Base-by-base conservation (phyloP, 2,888 invertebrate genomes). In the Eilema sororculum region DNA sequence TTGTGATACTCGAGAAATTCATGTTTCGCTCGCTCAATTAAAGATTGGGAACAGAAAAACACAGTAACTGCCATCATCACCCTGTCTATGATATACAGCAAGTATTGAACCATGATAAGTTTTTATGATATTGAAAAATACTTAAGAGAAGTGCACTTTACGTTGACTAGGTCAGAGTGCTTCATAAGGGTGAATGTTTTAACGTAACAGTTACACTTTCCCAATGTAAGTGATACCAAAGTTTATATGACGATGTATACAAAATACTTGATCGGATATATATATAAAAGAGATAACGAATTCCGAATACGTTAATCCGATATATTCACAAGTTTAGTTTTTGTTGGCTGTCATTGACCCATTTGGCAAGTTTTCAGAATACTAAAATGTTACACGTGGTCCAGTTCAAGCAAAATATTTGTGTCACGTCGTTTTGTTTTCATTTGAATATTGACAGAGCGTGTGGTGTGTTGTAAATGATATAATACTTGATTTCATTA, bases 311-410 rank as follows among this genome's bases (percentile, higher is more conserved):
- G 76, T 77, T 78, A 78, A 82, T 79, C 74, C 71, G 74, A 71
- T 83, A 79, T 81, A 81, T 86, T 86, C 85, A 85, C 78, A 79
- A 81, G 75, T 83, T 74, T 78, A 73, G 79, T 80, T 77, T 82
- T 77, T 79, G 78, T 84, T 80, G 82, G 78, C 73, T 86, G 87
- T 73, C 87, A 87, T 85, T 91, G 91, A 90, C 92, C 91, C 79
- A 90, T 88, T 92, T 92, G 92, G 92, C 92, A 85, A 77, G 67
- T 68, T 75, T 79, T 86, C 91, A 90, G 83, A 85, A 78, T 80
- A 82, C 79, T 82, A 78, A 76, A 81, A 78, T 74, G 78, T 82
- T 83, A 84, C 81, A 81, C 82, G 78, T 83, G 86, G 80, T 83
- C 82, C 70, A 81, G 79, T 86, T 86, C 81, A 77, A 82, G 81